Base-by-base conservation (phyloP, 2,797 vertebrate species). In the Danio aesculapii region DNA sequence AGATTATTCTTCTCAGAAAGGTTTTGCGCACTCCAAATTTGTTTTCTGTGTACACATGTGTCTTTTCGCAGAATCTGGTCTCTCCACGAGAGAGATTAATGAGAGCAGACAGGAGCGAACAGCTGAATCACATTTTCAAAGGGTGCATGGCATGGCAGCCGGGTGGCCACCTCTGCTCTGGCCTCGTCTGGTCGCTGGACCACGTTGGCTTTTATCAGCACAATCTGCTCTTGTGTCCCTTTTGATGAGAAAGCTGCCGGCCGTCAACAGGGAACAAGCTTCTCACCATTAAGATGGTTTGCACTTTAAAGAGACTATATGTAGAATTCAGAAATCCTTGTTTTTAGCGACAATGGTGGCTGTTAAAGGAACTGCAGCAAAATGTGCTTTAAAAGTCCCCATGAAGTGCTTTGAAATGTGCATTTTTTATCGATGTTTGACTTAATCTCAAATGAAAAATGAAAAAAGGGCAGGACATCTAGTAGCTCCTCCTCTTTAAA, bases 51-150 rank as follows among this genome's bases (percentile, higher is more conserved):
- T 52, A 59, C 47, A 17, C 55, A 61, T 58, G 58, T 68, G 53
- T 79, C 57, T 69, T 68, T 72, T 53, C 8, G 8, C 75, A 49
- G 50, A 53, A 79, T 16, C 63, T 53, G 16, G 52, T n/a, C 47
- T 58, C 62, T 19, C 53, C 50, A 39, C 4, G 49, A 2, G 30
- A 58, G 69, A 81, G 68, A 55, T 75, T 74, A 75, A 83, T 83
- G 14, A 8, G 17, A 75, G 14, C 4, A 6, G 69, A 68, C 77
- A 73, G 59, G 30, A 41, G 66, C 47, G 67, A 80, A 85, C 16
- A 68, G 61, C 50, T 58, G 58, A 79, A 66, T 72, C 57, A 17
- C 57, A 75, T 74, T 77, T 83, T 39, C 17, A 76, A 55, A 67
- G 44, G 61, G 39, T 75, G 46, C 8, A 14, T 43, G 4, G 19